Evolutionary conservation across 2,797 vertebrate genomes (phyloP).

Genomic region (Oophaga sylvatica): DNA sequence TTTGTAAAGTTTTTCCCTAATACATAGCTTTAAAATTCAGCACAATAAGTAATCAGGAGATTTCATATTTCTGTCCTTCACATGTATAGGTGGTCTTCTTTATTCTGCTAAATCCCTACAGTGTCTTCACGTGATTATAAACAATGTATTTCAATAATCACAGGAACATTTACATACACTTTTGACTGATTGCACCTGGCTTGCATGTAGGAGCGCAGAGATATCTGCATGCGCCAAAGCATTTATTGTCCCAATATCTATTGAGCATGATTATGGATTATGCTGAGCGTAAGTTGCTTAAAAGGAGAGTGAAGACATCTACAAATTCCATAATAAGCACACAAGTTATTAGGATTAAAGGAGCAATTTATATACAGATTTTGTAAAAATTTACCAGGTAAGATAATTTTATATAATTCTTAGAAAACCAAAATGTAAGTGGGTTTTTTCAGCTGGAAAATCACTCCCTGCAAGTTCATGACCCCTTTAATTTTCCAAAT

Average conservation of each 20-base stretch:
- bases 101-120: not conserved
- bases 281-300: not conserved
- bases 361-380: not conserved
- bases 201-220: not conserved
- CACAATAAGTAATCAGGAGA: slow-evolving; percentile 22
- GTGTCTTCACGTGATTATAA: not conserved
- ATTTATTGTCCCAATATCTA: not conserved
- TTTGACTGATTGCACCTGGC: slow-evolving; percentile 13
- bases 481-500: too few relatives aligned
- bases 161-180: slow-evolving; percentile 15
- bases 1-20: not conserved
- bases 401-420: too few relatives aligned
- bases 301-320: not conserved
- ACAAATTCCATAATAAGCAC: not conserved
- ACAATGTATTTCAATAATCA: not conserved
- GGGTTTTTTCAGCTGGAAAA: too few relatives aligned
- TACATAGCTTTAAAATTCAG: not conserved
- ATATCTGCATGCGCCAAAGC: not conserved
- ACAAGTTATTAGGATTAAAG: not conserved
- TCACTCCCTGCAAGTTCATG: too few relatives aligned
- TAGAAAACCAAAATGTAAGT: too few relatives aligned
- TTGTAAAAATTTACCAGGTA: not conserved
- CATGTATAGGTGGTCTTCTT: not conserved
- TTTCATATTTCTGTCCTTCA: not conserved
- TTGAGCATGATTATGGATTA: not conserved